phyloP scores from a whole-genome alignment of 2,888 invertebrate species.

The Ramazzottius varieornatus region DNA sequence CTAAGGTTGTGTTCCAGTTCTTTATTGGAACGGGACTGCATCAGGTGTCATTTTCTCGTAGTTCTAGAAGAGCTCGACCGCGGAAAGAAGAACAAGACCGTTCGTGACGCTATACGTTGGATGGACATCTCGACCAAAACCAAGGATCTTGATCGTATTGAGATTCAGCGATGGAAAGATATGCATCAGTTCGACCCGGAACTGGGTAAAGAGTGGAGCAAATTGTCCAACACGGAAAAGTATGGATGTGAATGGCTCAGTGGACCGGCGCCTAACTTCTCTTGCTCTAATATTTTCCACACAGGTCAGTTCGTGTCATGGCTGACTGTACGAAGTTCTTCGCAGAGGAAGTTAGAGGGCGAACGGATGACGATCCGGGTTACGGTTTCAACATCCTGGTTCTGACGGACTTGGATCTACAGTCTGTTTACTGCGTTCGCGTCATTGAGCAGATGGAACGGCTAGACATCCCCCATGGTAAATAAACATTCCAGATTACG shows the following conservation, averaged over 20 bases:
- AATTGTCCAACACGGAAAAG: background rate
- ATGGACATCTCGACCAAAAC: background rate
- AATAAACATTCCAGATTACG: no score
- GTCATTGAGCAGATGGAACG: constrained; percentile 1
- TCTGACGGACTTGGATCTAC: background rate
- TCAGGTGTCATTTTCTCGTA: no score
- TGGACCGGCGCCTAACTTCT: no score
- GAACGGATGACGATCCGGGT: background rate
- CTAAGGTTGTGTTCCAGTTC: no score
- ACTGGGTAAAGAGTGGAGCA: background rate
- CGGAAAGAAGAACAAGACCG: background rate
- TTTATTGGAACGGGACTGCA: no score
- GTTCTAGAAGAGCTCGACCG: background rate
- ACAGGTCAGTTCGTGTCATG: constrained; percentile 1
- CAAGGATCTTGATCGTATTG: background rate
- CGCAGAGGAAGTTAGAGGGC: background rate
- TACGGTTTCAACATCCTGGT: background rate
- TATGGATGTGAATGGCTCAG: background rate
- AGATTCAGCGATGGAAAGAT: background rate
- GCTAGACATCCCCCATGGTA: background rate
- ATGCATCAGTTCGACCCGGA: background rate
- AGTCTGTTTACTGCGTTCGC: background rate
- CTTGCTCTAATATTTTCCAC: no score
- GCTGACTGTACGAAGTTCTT: background rate
- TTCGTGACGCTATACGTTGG: constrained; percentile 1